phyloP scores from a whole-genome alignment of 2,113 vertebrate genomes.

The Phodopus roborovskii region DNA sequence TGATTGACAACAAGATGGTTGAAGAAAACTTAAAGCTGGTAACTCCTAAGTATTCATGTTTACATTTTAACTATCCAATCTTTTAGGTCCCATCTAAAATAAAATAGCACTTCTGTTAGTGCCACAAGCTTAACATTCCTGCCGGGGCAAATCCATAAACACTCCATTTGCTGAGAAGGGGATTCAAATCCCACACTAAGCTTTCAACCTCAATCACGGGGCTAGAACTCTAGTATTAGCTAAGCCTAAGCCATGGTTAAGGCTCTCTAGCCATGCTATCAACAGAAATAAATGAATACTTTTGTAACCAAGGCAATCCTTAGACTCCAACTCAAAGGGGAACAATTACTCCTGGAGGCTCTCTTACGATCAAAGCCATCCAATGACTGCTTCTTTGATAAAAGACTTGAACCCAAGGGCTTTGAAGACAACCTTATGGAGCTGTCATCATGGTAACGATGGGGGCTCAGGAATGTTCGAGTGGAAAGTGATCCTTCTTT shows the following conservation, averaged over 20 bases:
- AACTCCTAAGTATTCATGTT: neutral
- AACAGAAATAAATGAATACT: conserved; percentile 61
- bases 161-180: conserved; percentile 49
- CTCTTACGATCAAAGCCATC: conserved; percentile 60
- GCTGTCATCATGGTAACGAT: conserved; percentile 41
- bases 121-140: conserved; percentile 26
- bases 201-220: conserved; percentile 57
- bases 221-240: conserved; percentile 60
- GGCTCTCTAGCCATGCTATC: conserved; percentile 42
- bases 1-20: neutral
- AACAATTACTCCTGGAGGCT: conserved; percentile 56
- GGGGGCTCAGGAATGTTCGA: conserved; percentile 11
- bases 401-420: conserved; percentile 45
- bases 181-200: conserved; percentile 49
- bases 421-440: conserved; percentile 46
- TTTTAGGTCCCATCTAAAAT: neutral
- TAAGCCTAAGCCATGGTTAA: conserved; percentile 62
- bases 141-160: conserved; percentile 46
- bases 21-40: conserved; percentile 30
- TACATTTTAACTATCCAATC: neutral
- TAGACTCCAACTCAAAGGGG: conserved; percentile 12
- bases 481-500: conserved; percentile 27
- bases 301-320: conserved; percentile 32
- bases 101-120: conserved; percentile 19
- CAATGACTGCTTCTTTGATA: conserved; percentile 22